Evolutionary conservation across 2,888 invertebrate genomes (phyloP).

Genomic region (Anodontia alba): DNA sequence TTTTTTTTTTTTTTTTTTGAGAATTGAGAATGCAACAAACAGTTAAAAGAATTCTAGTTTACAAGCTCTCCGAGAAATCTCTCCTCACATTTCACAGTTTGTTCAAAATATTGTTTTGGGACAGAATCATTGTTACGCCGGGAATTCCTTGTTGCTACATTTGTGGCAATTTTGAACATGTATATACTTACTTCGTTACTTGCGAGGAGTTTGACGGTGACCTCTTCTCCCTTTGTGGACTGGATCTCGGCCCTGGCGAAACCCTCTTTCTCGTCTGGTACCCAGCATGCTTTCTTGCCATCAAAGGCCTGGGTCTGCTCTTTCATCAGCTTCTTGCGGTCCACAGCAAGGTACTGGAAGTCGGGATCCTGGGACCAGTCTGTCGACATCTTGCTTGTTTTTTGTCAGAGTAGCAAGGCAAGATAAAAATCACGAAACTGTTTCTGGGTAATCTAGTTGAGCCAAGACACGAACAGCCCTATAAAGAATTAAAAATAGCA

Average conservation of each 20-base stretch:
- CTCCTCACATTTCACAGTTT: too few relatives aligned
- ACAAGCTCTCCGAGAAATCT: too few relatives aligned
- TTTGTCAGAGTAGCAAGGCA: not conserved
- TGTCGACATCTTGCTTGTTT: conserved; percentile 25
- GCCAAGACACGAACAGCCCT: conserved; percentile 43
- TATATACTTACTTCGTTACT: not conserved
- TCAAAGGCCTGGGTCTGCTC: conserved; percentile 78
- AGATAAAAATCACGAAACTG: not conserved
- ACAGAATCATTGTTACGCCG: too few relatives aligned
- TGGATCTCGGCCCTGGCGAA: conserved; percentile 98
- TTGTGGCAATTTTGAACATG: too few relatives aligned
- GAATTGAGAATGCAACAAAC: too few relatives aligned
- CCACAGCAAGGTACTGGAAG: conserved; percentile 81
- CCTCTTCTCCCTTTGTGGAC: conserved; percentile 99
- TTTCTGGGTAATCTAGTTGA: not conserved
- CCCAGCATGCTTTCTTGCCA: conserved; percentile 98
- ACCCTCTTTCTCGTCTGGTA: conserved; percentile 99
- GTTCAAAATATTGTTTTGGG: too few relatives aligned
- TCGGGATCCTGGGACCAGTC: conserved; percentile 75
- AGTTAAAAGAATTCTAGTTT: too few relatives aligned
- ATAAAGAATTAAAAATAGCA: conserved; percentile 8
- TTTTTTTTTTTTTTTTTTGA: too few relatives aligned
- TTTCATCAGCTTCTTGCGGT: conserved; percentile 80
- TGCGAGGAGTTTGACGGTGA: conserved; percentile 90
- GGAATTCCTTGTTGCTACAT: too few relatives aligned